phyloP scores from a whole-genome alignment of 2,797 vertebrate genomes.

The Microctenopoma lineatum region DNA sequence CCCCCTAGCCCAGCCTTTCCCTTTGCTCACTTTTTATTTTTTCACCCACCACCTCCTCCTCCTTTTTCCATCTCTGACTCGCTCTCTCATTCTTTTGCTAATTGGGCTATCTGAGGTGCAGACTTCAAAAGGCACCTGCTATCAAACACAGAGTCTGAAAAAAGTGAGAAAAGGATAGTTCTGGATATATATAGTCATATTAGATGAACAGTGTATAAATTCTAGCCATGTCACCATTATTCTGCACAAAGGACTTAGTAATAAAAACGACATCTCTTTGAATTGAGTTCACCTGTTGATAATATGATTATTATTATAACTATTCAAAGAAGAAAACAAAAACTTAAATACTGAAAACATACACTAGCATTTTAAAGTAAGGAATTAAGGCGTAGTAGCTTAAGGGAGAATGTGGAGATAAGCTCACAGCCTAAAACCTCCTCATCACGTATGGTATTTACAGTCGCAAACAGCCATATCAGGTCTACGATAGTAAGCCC shows the following conservation, averaged over 20 bases:
- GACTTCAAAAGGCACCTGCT: slow-evolving; percentile 75
- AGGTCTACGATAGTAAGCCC: slow-evolving; percentile 10
- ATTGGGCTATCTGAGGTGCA: slow-evolving; percentile 78
- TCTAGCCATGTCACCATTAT: slow-evolving; percentile 9
- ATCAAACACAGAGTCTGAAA: slow-evolving; percentile 52
- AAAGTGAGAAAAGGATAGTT: slow-evolving; percentile 47
- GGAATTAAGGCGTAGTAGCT: slow-evolving; percentile 24
- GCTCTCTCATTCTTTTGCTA: slow-evolving; percentile 65
- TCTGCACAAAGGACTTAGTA: slow-evolving; percentile 2
- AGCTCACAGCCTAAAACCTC: slow-evolving; percentile 27
- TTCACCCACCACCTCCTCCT: slow-evolving; percentile 33
- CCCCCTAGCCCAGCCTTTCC: slow-evolving; percentile 63
- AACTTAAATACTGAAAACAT: slow-evolving; percentile 26
- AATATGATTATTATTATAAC: background rate
- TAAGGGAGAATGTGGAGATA: slow-evolving; percentile 36
- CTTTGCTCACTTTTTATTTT: slow-evolving; percentile 53
- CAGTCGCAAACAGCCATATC: slow-evolving; percentile 27
- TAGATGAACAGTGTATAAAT: slow-evolving; percentile 18
- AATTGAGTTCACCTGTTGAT: slow-evolving; percentile 8
- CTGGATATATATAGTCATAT: slow-evolving; percentile 19
- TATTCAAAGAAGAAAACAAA: slow-evolving; percentile 1
- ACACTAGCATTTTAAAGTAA: slow-evolving; percentile 40
- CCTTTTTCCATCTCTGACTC: slow-evolving; percentile 22
- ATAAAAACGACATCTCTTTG: background rate
- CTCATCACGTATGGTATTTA: slow-evolving; percentile 41